Evolutionary conservation across 2,888 invertebrate species (phyloP).

Genomic region (Stictocephala bisonia): DNA sequence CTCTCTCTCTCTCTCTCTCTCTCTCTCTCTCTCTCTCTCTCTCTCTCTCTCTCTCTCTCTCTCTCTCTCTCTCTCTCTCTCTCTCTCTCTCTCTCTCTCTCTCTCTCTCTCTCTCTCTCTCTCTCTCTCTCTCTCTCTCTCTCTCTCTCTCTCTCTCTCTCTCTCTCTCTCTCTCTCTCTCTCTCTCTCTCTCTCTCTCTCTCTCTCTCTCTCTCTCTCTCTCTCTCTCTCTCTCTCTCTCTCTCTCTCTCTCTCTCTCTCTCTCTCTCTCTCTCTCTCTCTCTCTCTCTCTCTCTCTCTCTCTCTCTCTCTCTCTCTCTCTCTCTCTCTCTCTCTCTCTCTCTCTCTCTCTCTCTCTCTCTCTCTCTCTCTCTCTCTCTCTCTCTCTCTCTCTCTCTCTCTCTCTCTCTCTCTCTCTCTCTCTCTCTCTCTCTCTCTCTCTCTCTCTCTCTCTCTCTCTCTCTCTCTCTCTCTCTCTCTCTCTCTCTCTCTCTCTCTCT

Average conservation of each 20-base stretch:
- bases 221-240: not conserved
- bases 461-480: not conserved
- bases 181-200: conserved; percentile 10
- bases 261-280: not conserved
- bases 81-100: not conserved
- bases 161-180: not conserved
- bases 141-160: not conserved
- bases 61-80: not conserved
- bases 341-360: conserved; percentile 10
- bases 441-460: not conserved
- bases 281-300: not conserved
- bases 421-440: conserved; percentile 33
- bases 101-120: conserved; percentile 4
- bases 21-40: not conserved
- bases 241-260: not conserved
- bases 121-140: not conserved
- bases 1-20: not conserved
- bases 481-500: not conserved
- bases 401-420: conserved; percentile 29
- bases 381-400: conserved; percentile 18
- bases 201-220: not conserved
- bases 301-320: not conserved
- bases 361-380: conserved; percentile 6
- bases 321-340: not conserved
- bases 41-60: not conserved